Percentiles rank a stretch among this genome's conserved stretches.
These are phyloP conservation scores for Drosophila quadrilineata DNA, from an alignment of 1,140 invertebrate species.

Conservation along the genomic window DNA sequence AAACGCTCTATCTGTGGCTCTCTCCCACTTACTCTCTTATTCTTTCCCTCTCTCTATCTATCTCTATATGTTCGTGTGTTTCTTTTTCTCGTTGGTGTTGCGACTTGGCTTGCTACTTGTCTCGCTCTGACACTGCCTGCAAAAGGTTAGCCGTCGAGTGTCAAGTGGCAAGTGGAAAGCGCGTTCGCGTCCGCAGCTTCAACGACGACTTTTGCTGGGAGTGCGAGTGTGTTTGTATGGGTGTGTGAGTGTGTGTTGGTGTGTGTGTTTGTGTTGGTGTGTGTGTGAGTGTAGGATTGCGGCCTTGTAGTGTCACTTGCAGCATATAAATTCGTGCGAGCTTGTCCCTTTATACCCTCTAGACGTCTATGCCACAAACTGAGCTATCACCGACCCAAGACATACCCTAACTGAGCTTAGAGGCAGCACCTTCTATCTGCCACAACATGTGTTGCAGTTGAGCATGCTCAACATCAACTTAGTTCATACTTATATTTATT, in stretches of 20 bases:
- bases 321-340: slow-evolving; percentile 58
- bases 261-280: neutral
- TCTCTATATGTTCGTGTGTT: too few species aligned
- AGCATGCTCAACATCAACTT: neutral
- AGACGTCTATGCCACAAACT: neutral
- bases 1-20: too few species aligned
- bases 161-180: slow-evolving; percentile 55
- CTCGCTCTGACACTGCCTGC: too few species aligned
- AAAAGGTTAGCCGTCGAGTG: slow-evolving; percentile 72
- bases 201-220: slow-evolving; percentile 24
- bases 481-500: slow-evolving; percentile 17
- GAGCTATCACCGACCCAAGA: neutral
- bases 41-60: too few species aligned
- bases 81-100: too few species aligned
- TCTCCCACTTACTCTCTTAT: too few species aligned
- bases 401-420: too few species aligned
- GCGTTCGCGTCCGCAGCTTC: slow-evolving; percentile 36
- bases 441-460: neutral
- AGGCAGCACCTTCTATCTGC: too few species aligned
- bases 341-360: slow-evolving; percentile 18
- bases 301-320: slow-evolving; percentile 74
- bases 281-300: slow-evolving; percentile 12
- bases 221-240: neutral
- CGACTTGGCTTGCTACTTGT: too few species aligned
- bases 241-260: neutral